Percentiles rank a stretch among this genome's conserved stretches.
Evolutionary conservation across 2,888 invertebrate genomes (phyloP).

Genomic region (Calephelis perditalis): DNA sequence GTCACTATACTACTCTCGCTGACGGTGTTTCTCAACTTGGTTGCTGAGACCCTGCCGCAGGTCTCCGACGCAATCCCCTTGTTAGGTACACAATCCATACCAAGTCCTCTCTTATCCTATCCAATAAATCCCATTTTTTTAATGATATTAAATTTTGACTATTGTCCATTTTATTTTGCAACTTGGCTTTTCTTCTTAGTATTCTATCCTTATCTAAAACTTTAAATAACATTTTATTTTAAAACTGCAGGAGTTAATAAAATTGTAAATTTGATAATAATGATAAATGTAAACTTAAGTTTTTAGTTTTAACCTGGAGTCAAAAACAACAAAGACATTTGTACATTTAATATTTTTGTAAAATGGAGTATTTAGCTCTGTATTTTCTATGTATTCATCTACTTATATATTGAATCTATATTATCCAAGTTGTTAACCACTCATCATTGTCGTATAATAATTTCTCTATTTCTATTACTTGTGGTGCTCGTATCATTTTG

Average conservation of each 20-base stretch:
- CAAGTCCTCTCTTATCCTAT: conserved; percentile 49
- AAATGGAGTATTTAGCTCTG: background rate
- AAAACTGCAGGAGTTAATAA: conserved; percentile 74
- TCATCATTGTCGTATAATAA: conserved; percentile 25
- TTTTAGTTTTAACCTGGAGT: background rate
- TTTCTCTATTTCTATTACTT: conserved; percentile 18
- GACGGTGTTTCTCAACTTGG: conserved; percentile 99
- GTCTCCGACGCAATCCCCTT: conserved; percentile 99
- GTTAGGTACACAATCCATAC: conserved; percentile 91
- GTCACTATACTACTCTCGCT: conserved; percentile 99
- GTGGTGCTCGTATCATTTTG: conserved; percentile 41
- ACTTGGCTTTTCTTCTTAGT: conserved; percentile 32
- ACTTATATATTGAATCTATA: background rate
- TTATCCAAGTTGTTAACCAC: conserved; percentile 17
- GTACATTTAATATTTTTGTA: background rate
- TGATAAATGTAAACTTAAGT: background rate
- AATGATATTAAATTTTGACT: conserved; percentile 41
- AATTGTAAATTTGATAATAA: background rate
- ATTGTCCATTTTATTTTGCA: conserved; percentile 37
- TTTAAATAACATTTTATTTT: conserved; percentile 57
- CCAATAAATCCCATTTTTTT: conserved; percentile 48
- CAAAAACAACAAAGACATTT: conserved; percentile 8
- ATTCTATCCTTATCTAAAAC: conserved; percentile 1
- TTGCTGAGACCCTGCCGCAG: conserved; percentile 99
- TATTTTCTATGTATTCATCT: background rate